Evolutionary conservation across 2,113 vertebrate genomes (phyloP), one percentile per base, ranked within the genome.

Genomic region (Gobio gobio): DNA sequence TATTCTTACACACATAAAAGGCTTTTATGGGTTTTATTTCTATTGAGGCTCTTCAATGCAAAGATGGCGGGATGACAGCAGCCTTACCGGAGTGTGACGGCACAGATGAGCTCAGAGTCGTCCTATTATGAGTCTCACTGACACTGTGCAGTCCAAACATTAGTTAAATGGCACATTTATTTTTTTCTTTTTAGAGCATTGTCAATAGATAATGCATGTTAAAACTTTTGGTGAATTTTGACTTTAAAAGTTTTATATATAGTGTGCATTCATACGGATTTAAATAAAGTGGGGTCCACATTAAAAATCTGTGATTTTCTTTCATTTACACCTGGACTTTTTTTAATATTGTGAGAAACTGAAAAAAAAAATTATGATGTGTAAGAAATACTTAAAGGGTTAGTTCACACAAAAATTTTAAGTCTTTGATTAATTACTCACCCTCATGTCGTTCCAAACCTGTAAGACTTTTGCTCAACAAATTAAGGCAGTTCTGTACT

Each of bases 11-110:
- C 33, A 29, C 14, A 56, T 74, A 74, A 84, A 49, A 40, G 36
- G 75, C 75, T 78, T 78, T 40, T 40, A 40, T 58, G 10, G 54
- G 75, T 40, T 78, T 78, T 58, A 14, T 76, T 76, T 77, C 26
- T 51, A 77, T 78, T 40, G 29, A 36, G 20, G 54, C 6, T 33
- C 12, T 40, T 59, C 29, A 14, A 3, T 20, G 24, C 47, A 54
- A 47, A 75, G 22, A 36, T 40, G 29, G 5, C 20, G 2, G 29
- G 75, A 58, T 78, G 75, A 58, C 54, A 58, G 75, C 75, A 78
- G 54, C 49, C 20, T n/a, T 59, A 59, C 20, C 2, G 20, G 29
- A 36, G 75, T 56, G 51, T 56, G 75, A 68, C 18, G 22, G 20
- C 66, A 76, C 24, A 49, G 26, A 54, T 22, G 29, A 36, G 10